Evolutionary conservation across 92 coral and sea anemone species (phyloP), one percentile per base, ranked within the genome.

Genomic region (Phenganax marumi): DNA sequence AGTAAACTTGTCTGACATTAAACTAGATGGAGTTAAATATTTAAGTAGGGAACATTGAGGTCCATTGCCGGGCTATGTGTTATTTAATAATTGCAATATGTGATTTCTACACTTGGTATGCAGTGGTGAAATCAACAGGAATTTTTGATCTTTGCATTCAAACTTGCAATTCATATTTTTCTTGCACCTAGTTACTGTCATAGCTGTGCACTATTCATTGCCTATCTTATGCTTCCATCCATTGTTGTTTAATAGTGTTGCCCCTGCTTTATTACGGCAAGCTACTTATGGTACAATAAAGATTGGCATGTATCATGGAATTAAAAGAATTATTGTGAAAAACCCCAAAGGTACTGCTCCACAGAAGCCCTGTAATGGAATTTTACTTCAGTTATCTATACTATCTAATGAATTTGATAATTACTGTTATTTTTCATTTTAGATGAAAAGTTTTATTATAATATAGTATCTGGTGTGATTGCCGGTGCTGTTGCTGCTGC

Each of bases 281-380:
- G 99, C 99, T 14, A 92, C 97, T 9, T 96, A 96, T 85, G 99
- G 99, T 64, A 89, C 99, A 63, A 76, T 96, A 19, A 96, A 96
- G 77, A 91, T 96, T 63, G 99, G 99, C 71, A 72, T 96, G 63
- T 96, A 96, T 85, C 99, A 96, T 86, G 81, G 90, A 50, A 83
- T 96, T 17, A 96, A 96, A 82, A 89, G 99, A 62, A 90, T 77
- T 39, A 80, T 92, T 21, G 97, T 92, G 16, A 92, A 91, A 66
- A 82, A 96, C 22, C 91, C 93, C 12, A 91, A 92, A 91, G 99
- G 97, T 91, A 75, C 0, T n/a, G 22, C 8, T 11, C 43, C 8
- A 26, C 0, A 65, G 26, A 17, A 14, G 72, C 12, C 33, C 3
- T 16, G 72, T 23, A 23, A 5, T 23, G 3, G 18, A 65, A 65